Base-by-base conservation (phyloP, 2,888 invertebrate species). In the Hylaea fasciaria region DNA sequence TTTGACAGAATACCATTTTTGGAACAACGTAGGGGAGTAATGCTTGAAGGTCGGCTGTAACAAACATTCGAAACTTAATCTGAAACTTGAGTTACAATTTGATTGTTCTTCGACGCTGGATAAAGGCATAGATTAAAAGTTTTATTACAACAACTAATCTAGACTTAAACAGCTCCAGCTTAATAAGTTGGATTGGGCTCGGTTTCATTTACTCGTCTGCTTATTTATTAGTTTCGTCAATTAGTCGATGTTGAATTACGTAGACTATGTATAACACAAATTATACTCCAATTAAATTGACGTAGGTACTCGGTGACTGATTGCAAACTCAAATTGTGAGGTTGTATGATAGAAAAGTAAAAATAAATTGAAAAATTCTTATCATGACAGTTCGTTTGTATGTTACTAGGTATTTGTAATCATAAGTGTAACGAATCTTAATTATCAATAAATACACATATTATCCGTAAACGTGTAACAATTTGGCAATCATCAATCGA, bases 1-100 rank as follows among this genome's bases (percentile, higher is more conserved):
- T 74, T 39, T 77, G 76, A 62, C 81, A 81, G 60, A 84, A 83
- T 14, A 80, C 72, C 57, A 81, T 76, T 64, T 80, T 83, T 10
- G 61, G 61, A 79, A 3, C 63, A n/a, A 77, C 59, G 41, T 64
- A 68, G 4, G 73, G 64, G 52, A 75, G 69, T 28, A 78, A 45
- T 9, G 56, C 62, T 40, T 51, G 54, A 12, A 77, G 57, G 50
- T 77, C 77, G 22, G 39, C 76, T 78, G 68, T 22, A 70, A 75
- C 17, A 32, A 61, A 60, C 39, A 45, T 16, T 44, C 14, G 11
- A 32, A 48, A 49, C 50, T 52, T 52, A 32, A 2, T 37, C n/a
- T 37, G 3, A 37, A 37, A 2, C 12, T 10, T 12, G 37, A 10
- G n/a, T n/a, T 32, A 32, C 32, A 32, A 32, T 40, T 43, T 35